These are phyloP conservation scores for Rousettus madagascariensis DNA, from an alignment of 2,797 vertebrate genomes.

Conservation along the genomic window DNA sequence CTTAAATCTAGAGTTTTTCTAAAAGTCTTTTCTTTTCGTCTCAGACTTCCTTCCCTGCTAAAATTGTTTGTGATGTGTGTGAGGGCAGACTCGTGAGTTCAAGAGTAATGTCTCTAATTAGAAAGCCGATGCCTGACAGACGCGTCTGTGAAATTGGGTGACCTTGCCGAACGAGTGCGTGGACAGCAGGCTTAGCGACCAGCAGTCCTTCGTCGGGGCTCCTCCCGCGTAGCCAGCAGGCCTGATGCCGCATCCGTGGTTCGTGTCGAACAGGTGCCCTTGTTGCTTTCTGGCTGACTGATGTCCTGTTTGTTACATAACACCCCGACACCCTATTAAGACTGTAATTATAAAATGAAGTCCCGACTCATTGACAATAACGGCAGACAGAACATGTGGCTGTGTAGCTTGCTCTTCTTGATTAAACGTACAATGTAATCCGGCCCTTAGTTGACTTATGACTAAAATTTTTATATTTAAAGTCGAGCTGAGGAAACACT, in stretches of 20 bases:
- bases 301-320: slow-evolving; percentile 37
- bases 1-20: neutral
- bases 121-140: neutral
- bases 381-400: neutral
- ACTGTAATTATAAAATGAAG: slow-evolving; percentile 55
- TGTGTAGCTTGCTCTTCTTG: neutral
- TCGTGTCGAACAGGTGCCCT: neutral
- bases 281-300: slow-evolving; percentile 2
- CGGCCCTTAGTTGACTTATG: slow-evolving; percentile 23
- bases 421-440: neutral
- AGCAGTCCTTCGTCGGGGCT: accelerated
- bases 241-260: neutral
- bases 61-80: neutral
- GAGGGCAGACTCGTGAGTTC: neutral
- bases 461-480: slow-evolving; percentile 24
- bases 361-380: slow-evolving; percentile 5
- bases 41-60: neutral
- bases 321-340: slow-evolving; percentile 22
- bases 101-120: slow-evolving; percentile 35
- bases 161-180: neutral
- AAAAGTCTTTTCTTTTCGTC: neutral
- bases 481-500: neutral
- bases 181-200: neutral
- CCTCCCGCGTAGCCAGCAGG: neutral
- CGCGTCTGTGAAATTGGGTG: neutral